Evolutionary conservation across 2,888 invertebrate genomes (phyloP).

Genomic region (Spilosoma lubricipeda): DNA sequence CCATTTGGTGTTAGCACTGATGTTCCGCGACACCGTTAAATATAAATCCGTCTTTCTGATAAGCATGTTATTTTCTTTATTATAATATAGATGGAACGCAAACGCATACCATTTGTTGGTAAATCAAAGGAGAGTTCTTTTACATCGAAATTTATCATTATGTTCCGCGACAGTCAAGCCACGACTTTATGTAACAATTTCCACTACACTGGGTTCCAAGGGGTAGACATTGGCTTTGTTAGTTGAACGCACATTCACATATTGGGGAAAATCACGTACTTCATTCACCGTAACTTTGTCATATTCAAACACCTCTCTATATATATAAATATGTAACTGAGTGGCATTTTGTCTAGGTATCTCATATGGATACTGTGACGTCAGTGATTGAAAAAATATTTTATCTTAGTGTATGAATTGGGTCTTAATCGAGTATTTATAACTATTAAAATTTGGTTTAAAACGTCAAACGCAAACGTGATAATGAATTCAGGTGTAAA

Average conservation of each 20-base stretch:
- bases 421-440: too few relatives aligned
- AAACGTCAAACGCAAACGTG: too few relatives aligned
- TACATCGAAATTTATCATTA: neutral
- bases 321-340: neutral
- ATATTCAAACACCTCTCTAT: constrained; percentile 7
- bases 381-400: neutral
- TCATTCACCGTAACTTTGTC: constrained; percentile 52
- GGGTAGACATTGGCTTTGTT: constrained; percentile 56
- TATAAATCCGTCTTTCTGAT: too few relatives aligned
- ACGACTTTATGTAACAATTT: constrained; percentile 28
- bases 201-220: constrained; percentile 31
- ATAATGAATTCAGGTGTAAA: too few relatives aligned
- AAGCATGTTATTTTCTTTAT: neutral
- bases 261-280: constrained; percentile 60
- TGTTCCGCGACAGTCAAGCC: neutral
- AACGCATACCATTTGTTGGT: neutral
- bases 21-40: too few relatives aligned
- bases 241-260: constrained; percentile 47
- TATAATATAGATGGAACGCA: too few relatives aligned
- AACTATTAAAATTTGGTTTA: too few relatives aligned
- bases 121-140: neutral
- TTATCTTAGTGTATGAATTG: neutral
- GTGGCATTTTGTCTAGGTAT: neutral
- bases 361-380: neutral
- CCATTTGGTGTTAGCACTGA: too few relatives aligned